Evolutionary conservation across 2,797 vertebrate species (phyloP), one percentile per base, ranked within the genome.

Genomic region (Macroramphosus scolopax): DNA sequence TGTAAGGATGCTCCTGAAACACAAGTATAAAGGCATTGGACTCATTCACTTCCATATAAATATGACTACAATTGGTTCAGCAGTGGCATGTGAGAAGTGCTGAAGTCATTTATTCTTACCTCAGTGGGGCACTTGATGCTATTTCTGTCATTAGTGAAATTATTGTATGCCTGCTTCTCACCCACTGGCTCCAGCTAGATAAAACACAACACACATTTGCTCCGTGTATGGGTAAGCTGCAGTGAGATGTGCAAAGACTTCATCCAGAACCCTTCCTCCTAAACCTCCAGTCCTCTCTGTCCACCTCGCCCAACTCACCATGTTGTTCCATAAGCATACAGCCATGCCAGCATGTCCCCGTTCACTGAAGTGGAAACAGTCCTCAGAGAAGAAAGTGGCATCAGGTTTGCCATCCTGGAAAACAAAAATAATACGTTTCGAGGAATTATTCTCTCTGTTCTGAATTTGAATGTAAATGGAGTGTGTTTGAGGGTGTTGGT

Each of bases 321-420:
- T 96, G 67, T 95, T 99, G 67, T 95, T 98, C 96, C 95, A 98
- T 48, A 97, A 86, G 3, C 89, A 88, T 6, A 77, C 68, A 52
- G 95, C 93, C 93, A 97, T 92, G 78, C 92, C 87, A 0, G 93
- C 92, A 0, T 98, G 92, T 15, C 92, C 92, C 4, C 88, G 90
- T 25, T 86, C 92, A 37, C 85, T 92, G 85, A 98, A 93, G 86
- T 98, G 92, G 79, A 95, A 91, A 78, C 96, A 97, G 75, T 98
- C 94, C 37, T 74, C 64, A 1, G 94, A 92, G 80, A 97, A 97
- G 87, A 89, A 95, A 41, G 77, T 89, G 66, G 75, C 7, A 51
- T 97, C 93, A 17, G 87, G 80, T 17, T 17, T 64, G 32, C 84
- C 81, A 0, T 75, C 86, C 95, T 99, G 85, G 7, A 59, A 11